These are phyloP conservation scores for Neoascia interrupta DNA, from an alignment of 2,888 invertebrate genomes.

Conservation along the genomic window DNA sequence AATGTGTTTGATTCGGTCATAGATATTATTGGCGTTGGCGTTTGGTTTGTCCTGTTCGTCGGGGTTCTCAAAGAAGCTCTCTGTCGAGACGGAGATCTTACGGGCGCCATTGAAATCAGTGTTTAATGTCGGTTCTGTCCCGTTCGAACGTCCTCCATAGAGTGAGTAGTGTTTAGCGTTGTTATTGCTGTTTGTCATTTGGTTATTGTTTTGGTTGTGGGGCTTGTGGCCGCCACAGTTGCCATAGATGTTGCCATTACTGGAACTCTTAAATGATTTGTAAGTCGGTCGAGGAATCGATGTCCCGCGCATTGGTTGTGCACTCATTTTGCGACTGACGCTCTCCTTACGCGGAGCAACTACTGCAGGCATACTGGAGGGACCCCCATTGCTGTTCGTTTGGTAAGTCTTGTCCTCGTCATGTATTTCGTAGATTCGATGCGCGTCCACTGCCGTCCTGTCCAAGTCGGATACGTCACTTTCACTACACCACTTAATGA, in stretches of 20 bases:
- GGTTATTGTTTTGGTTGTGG: constrained; percentile 21
- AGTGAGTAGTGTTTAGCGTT: constrained; percentile 57
- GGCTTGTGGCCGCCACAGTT: constrained; percentile 49
- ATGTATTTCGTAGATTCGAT: constrained; percentile 57
- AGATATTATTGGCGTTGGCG: constrained; percentile 75
- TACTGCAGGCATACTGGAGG: background rate
- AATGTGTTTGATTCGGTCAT: constrained; percentile 73
- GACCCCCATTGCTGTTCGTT: constrained; percentile 24
- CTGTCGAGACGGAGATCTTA: constrained; percentile 78
- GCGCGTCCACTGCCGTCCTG: constrained; percentile 56
- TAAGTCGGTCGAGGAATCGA: constrained; percentile 57
- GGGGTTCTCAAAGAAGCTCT: constrained; percentile 79
- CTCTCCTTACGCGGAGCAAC: constrained; percentile 12
- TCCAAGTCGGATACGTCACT: constrained; percentile 76
- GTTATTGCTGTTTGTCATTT: constrained; percentile 14
- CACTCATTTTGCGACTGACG: constrained; percentile 56
- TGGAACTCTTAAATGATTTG: constrained; percentile 62
- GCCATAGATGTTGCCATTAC: constrained; percentile 56
- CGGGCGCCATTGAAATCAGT: constrained; percentile 71
- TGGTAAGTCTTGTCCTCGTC: constrained; percentile 58
- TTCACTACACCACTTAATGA: constrained; percentile 79
- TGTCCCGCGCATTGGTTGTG: constrained; percentile 49
- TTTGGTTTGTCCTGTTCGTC: constrained; percentile 74
- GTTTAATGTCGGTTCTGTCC: constrained; percentile 25
- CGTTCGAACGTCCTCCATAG: constrained; percentile 47